Conservation (phyloP, 2,888 invertebrate genomes). For the Nemotelus nigrinus region DNA sequence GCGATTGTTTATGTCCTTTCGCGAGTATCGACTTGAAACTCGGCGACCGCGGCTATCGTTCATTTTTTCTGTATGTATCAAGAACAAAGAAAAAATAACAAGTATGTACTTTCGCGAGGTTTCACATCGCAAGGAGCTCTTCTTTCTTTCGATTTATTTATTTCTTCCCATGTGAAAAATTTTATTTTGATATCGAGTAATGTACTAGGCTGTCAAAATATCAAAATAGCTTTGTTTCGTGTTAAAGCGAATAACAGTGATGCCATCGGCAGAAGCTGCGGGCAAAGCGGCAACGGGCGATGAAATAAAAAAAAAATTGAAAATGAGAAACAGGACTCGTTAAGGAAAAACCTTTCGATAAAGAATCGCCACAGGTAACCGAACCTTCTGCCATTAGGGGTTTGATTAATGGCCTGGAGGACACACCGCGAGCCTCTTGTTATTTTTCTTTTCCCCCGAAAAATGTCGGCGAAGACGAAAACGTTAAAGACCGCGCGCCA, state of each 20-base stretch:
- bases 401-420: constrained; percentile 44
- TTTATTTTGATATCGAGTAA: constrained; percentile 41
- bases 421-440: constrained; percentile 42
- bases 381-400: constrained; percentile 30
- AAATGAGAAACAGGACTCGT: constrained; percentile 23
- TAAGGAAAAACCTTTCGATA: constrained; percentile 37
- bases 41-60: not conserved
- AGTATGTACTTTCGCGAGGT: constrained; percentile 34
- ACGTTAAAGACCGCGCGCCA: constrained; percentile 27
- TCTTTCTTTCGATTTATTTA: constrained; percentile 28
- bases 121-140: not conserved
- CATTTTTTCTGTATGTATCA: constrained; percentile 5
- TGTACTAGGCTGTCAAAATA: constrained; percentile 35
- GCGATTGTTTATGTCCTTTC: constrained; percentile 28
- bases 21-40: not conserved
- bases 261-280: no score
- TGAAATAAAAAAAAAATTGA: no score
- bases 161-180: constrained; percentile 44
- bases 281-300: no score
- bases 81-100: constrained; percentile 10
- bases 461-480: not conserved
- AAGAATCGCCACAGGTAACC: constrained; percentile 42
- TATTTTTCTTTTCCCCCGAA: not conserved
- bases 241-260: not conserved
- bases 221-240: constrained; percentile 24